Base-by-base conservation (phyloP, 2,888 invertebrate genomes). In the Ectemnius lituratus region DNA sequence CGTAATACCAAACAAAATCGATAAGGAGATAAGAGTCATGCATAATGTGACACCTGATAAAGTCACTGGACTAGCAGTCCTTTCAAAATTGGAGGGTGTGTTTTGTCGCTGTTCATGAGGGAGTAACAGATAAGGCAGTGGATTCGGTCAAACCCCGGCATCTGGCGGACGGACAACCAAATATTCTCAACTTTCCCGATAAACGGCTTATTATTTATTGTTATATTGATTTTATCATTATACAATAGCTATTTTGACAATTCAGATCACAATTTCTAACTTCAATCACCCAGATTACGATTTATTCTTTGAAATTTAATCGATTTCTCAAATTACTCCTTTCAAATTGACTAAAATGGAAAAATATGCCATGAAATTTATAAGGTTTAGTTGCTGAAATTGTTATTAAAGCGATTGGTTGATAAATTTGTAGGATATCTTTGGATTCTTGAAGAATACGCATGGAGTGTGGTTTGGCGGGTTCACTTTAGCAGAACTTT, bases 1-100 rank as follows among this genome's bases (percentile, higher is more conserved):
- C 63, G 76, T 76, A 76, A 76, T 45, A 64, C 64, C 70, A 76
- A 64, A 74, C 70, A 74, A 76, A 76, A 76, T 76, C 76, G 70
- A 76, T 76, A 70, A 67, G 66, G 63, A 70, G 74, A 70, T 76
- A 74, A 70, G 70, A 70, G 52, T 61, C 70, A 59, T 45, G 45
- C 70, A 75, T 62, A 58, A 70, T 56, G 52, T 58, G 58, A 70
- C 74, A 70, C 66, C 28, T 8, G 65, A 16, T 73, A 69, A 75
- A 73, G n/a, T 23, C 60, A 46, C 20, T n/a, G 37, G 14, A 8
- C 20, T n/a, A 4, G 56, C 16, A 57, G 47, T 57, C 70, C 62
- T 23, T 6, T 47, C 60, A 4, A 20, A 58, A 58, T 45, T 37
- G 8, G 2, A 37, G 37, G 23, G 37, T 11, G 8, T 37, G 1